Evolutionary conservation across 2,888 invertebrate genomes (phyloP).

Genomic region (Therioaphis trifolii): DNA sequence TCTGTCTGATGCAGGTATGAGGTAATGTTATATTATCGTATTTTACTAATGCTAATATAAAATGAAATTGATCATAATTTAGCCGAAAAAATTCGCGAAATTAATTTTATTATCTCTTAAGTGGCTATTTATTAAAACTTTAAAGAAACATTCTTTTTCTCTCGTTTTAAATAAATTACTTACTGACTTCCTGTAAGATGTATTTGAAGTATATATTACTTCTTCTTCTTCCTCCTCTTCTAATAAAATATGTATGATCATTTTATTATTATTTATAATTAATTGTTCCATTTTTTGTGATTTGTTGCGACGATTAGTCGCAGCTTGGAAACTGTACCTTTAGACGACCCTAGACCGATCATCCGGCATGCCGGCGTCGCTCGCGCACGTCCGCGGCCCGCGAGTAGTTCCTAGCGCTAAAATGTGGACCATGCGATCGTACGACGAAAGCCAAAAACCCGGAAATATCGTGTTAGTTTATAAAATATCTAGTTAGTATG

Average conservation of each 20-base stretch:
- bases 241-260: constrained; percentile 23
- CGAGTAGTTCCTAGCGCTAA: too few relatives aligned
- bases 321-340: too few relatives aligned
- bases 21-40: constrained; percentile 1
- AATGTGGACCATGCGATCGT: too few relatives aligned
- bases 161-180: constrained; percentile 22
- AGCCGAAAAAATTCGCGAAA: too few relatives aligned
- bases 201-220: background rate
- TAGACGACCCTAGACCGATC: too few relatives aligned
- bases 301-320: too few relatives aligned
- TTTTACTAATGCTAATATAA: constrained; percentile 25
- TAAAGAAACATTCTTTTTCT: background rate
- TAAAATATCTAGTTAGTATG: too few relatives aligned
- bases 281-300: constrained; percentile 18
- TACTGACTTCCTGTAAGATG: too few relatives aligned
- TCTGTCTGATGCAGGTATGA: constrained; percentile 14
- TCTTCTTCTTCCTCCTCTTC: constrained; percentile 10
- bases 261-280: constrained; percentile 23
- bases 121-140: constrained; percentile 25
- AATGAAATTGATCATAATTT: constrained; percentile 16
- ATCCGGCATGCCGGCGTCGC: too few relatives aligned
- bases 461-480: too few relatives aligned
- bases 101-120: constrained; percentile 14
- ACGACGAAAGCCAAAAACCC: too few relatives aligned
- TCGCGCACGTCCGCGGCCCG: too few relatives aligned